Base-by-base conservation (phyloP, 2,797 vertebrate species). In the Pipistrellus nathusii region DNA sequence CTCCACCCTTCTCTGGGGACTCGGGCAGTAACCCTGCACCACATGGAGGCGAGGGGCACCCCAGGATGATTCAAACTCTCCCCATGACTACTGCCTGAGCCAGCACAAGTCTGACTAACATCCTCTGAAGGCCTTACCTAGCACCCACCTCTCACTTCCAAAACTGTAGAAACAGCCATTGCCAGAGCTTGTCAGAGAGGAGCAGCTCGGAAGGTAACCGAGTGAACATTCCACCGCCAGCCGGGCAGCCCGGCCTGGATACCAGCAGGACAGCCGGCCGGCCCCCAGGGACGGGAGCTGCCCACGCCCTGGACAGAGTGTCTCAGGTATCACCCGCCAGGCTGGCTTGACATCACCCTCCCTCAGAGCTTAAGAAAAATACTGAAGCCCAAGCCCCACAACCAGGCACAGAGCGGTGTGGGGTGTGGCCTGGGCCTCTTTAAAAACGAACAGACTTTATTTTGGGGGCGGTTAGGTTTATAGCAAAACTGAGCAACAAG, bases 21-120 rank as follows among this genome's bases (percentile, higher is more conserved):
- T 21, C 0, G 6, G 46, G 35, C 46, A 48, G 51, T 18, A 2
- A 91, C 35, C 21, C 75, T n/a, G 20, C 11, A 35, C 32, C 3
- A 8, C 38, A 15, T 1, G 11, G 88, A 32, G 72, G 14, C 1
- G 2, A 17, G n/a, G 77, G 88, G 46, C 51, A 44, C 48, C 13
- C 51, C 53, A n/a, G 38, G 7, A 46, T 88, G 81, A 91, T 75
- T 90, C 93, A 82, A 35, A 53, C 73, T 30, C 55, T 81, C 80
- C 20, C 32, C 55, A 7, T 1, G 2, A 83, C 35, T 3, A 13
- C 17, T 17, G 62, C 73, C 62, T 8, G 21, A 46, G 69, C 88
- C 32, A 38, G 80, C 59, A 25, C 41, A 32, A 5, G 32, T 53
- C 38, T 89, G 89, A 93, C 93, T 76, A 86, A 90, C 3, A n/a